phyloP scores from a whole-genome alignment of 1,140 invertebrate species.

The Tribolium castaneum region DNA sequence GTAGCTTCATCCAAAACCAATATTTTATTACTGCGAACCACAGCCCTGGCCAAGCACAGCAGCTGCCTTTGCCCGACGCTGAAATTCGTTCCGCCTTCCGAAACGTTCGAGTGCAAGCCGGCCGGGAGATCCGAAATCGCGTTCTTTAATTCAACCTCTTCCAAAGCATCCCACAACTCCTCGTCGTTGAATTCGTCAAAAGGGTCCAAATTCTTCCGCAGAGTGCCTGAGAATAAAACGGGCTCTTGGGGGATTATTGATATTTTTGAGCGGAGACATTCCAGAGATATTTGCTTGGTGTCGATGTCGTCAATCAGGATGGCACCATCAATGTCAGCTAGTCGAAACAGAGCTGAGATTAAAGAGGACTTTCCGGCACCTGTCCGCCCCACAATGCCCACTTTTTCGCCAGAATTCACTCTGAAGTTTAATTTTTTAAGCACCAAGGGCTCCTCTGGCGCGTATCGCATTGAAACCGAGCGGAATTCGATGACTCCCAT shows the following conservation, averaged over 20 bases:
- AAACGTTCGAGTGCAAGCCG: slow-evolving; percentile 66
- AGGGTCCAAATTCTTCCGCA: slow-evolving; percentile 72
- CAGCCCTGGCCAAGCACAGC: slow-evolving; percentile 69
- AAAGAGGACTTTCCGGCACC: slow-evolving; percentile 88
- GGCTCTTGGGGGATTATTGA: slow-evolving; percentile 80
- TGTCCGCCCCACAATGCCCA: slow-evolving; percentile 81
- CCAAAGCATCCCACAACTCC: slow-evolving; percentile 74
- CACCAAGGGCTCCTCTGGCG: slow-evolving; percentile 64
- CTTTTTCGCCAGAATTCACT: slow-evolving; percentile 70
- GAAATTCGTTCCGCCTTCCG: slow-evolving; percentile 69
- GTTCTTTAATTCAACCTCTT: slow-evolving; percentile 68
- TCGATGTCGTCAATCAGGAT: slow-evolving; percentile 73
- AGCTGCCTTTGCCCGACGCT: slow-evolving; percentile 69
- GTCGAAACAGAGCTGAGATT: slow-evolving; percentile 74
- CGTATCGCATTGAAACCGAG: slow-evolving; percentile 66
- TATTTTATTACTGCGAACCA: slow-evolving; percentile 71
- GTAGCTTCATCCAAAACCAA: slow-evolving; percentile 66
- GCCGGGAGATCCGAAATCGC: slow-evolving; percentile 58
- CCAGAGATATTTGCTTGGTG: slow-evolving; percentile 70
- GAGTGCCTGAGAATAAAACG: slow-evolving; percentile 74
- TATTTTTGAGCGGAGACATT: slow-evolving; percentile 71
- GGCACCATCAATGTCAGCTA: slow-evolving; percentile 67
- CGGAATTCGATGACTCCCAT: slow-evolving; percentile 77
- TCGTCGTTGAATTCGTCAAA: slow-evolving; percentile 71
- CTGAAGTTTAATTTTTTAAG: slow-evolving; percentile 68